These are phyloP conservation scores for Galaxias olidus DNA, from an alignment of 2,797 vertebrate species.

Conservation along the genomic window DNA sequence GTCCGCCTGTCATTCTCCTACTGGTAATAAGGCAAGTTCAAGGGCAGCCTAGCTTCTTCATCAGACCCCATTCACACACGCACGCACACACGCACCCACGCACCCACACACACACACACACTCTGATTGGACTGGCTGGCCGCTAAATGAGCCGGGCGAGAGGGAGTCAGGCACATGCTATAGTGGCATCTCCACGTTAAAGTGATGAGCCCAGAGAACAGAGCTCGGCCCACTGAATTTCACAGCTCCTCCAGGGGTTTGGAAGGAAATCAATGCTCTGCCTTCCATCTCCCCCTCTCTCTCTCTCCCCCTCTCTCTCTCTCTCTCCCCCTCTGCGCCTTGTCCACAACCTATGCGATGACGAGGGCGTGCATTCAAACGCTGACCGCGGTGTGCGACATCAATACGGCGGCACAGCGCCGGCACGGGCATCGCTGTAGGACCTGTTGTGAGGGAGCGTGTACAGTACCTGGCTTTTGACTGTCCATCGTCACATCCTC, in stretches of 20 bases:
- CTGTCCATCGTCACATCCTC: conserved; percentile 65
- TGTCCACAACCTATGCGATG: conserved; percentile 2
- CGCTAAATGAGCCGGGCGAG: neutral
- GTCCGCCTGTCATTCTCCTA: conserved; percentile 37
- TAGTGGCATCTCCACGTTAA: neutral
- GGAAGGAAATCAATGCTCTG: conserved; percentile 27
- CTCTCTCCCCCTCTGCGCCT: conserved; percentile 20
- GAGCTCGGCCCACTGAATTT: conserved; percentile 21
- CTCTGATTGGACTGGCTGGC: too few species aligned
- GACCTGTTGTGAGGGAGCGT: neutral
- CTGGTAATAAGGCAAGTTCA: conserved; percentile 47
- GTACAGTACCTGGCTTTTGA: conserved; percentile 61
- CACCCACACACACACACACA: too few species aligned
- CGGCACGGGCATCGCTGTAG: neutral
- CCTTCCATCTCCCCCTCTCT: conserved; percentile 15
- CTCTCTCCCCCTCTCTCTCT: too few species aligned
- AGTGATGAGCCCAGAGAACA: too few species aligned
- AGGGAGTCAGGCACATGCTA: neutral
- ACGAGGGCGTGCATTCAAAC: conserved; percentile 14
- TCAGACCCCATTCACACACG: conserved; percentile 6
- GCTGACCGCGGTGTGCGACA: neutral
- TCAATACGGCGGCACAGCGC: conserved; percentile 18
- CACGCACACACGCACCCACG: neutral
- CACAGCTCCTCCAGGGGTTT: conserved; percentile 25
- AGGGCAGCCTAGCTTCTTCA: conserved; percentile 35